These are phyloP conservation scores for Kradibia gibbosae DNA, from an alignment of 1,140 invertebrate species.

Conservation along the genomic window DNA sequence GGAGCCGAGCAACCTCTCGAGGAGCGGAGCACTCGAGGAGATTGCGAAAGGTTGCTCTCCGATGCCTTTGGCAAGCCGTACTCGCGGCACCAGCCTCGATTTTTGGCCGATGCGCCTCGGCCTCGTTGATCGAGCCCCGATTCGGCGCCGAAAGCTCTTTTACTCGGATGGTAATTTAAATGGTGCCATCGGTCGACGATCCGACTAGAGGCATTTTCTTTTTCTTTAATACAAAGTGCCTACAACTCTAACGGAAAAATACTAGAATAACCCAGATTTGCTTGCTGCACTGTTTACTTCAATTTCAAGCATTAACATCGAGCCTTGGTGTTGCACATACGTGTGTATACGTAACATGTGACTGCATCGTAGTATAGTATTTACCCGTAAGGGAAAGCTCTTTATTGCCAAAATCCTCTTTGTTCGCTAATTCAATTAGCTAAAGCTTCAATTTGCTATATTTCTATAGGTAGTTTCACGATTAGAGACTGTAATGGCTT, in stretches of 20 bases:
- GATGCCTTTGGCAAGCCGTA: too few species aligned
- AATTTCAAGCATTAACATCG: background rate
- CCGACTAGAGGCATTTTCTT: too few species aligned
- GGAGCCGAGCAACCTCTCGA: too few species aligned
- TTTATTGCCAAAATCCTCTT: background rate
- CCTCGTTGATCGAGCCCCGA: too few species aligned
- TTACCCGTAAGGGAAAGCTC: background rate
- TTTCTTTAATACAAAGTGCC: background rate
- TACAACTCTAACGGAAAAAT: slow-evolving; percentile 19
- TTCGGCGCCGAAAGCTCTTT: background rate
- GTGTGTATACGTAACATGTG: background rate
- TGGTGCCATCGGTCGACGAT: background rate
- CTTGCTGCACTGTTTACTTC: background rate
- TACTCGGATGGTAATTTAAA: background rate
- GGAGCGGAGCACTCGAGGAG: too few species aligned
- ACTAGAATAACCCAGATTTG: background rate
- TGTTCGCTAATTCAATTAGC: slow-evolving; percentile 15
- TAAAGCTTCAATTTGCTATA: slow-evolving; percentile 46
- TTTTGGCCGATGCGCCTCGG: too few species aligned
- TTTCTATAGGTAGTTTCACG: slow-evolving; percentile 51
- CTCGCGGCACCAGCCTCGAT: too few species aligned
- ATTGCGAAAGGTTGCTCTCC: too few species aligned
- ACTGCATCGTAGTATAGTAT: background rate
- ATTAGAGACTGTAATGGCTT: slow-evolving; percentile 52
- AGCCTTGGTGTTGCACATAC: background rate